These are phyloP conservation scores for Labeo catla DNA, from an alignment of 2,113 vertebrate species.

Conservation along the genomic window DNA sequence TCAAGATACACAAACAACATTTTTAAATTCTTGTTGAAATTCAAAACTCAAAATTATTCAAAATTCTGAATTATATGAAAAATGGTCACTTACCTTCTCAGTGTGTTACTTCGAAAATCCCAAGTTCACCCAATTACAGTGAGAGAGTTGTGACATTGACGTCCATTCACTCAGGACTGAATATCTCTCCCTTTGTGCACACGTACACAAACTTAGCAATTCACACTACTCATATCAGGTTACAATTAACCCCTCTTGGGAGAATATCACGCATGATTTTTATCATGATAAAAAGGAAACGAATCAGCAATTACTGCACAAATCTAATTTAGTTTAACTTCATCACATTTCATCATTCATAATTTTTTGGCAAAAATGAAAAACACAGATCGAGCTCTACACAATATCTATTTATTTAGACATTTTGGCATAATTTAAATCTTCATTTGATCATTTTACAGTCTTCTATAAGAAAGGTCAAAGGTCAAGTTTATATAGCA, in stretches of 20 bases:
- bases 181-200: neutral
- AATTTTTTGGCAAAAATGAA: neutral
- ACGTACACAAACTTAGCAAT: constrained; percentile 11
- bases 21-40: too few species aligned
- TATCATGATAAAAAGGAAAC: neutral
- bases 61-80: too few species aligned
- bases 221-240: constrained; percentile 21
- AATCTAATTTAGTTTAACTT: neutral
- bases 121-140: neutral
- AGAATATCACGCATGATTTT: neutral
- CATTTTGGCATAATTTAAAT: neutral
- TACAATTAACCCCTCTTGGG: constrained; percentile 9
- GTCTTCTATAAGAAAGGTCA: neutral
- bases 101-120: neutral
- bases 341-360: neutral
- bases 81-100: constrained; percentile 11
- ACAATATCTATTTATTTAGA: constrained; percentile 4
- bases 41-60: neutral
- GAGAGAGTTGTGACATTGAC: constrained; percentile 8
- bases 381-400: neutral
- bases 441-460: neutral
- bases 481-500: neutral
- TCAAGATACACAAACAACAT: neutral
- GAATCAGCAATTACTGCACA: neutral
- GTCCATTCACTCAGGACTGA: neutral